Evolutionary conservation across 2,888 invertebrate genomes (phyloP).

Genomic region (Carabus problematicus): DNA sequence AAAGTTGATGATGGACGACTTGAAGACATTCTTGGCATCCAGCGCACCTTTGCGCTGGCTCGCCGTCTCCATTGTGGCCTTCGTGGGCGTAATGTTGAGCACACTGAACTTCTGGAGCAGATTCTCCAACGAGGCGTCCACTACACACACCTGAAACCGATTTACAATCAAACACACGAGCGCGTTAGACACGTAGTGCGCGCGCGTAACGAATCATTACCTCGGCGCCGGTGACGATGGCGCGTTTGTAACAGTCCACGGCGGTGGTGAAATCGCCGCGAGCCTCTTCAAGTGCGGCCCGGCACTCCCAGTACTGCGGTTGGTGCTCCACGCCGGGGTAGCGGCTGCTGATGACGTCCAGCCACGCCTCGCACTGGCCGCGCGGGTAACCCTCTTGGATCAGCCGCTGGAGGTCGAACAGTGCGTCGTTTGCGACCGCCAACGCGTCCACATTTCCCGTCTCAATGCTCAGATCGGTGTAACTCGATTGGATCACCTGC

Average conservation of each 20-base stretch:
- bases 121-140: conserved; percentile 64
- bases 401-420: conserved; percentile 63
- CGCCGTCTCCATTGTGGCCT: conserved; percentile 50
- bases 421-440: conserved; percentile 59
- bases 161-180: conserved; percentile 9
- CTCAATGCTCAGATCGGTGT: conserved; percentile 48
- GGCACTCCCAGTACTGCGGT: conserved; percentile 68
- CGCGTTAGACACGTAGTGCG: not conserved
- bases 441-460: conserved; percentile 48
- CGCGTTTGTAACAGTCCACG: conserved; percentile 66
- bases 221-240: conserved; percentile 66
- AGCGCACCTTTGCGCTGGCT: conserved; percentile 52
- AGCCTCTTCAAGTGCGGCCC: conserved; percentile 65
- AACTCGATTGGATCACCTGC: conserved; percentile 56
- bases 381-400: conserved; percentile 64
- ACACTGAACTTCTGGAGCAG: conserved; percentile 67
- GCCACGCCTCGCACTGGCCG: conserved; percentile 65
- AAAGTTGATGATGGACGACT: conserved; percentile 66
- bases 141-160: conserved; percentile 59
- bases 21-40: conserved; percentile 66
- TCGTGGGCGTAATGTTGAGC: conserved; percentile 61
- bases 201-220: conserved; percentile 53
- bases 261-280: conserved; percentile 64
- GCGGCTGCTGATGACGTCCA: conserved; percentile 61
- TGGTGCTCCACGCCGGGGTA: conserved; percentile 58